Base-by-base conservation (phyloP, 2,113 vertebrate species). In the Notarius quadriscutis region DNA sequence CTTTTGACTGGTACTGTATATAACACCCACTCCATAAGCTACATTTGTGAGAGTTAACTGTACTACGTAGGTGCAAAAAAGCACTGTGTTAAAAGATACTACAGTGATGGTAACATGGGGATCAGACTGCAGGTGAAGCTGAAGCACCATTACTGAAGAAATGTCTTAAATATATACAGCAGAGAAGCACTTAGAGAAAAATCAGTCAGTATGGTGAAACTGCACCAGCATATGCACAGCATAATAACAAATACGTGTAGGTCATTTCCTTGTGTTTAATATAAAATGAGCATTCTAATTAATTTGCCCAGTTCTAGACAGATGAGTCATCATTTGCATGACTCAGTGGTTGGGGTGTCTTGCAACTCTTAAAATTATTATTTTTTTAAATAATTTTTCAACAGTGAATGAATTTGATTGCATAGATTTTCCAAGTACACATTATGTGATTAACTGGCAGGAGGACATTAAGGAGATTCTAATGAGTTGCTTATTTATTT, bases 121-220 rank as follows among this genome's bases (percentile, higher is more conserved):
- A 67, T 83, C 62, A 83, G 81, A 27, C 48, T 67, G 81, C 60
- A 65, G 81, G 41, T 65, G 22, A 67, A 14, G 30, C 62, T 4
- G 18, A 20, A 50, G 30, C 67, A 75, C 30, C 48, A 41, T 83
- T 65, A 77, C 20, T 15, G 30, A 72, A 63, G 27, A 72, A 34
- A 25, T n/a, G 25, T 67, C 53, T 87, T 30, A 72, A 30, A 51
- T 58, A 0, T 71, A 72, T 34, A 79, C 74, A 72, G 75, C 3
- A 57, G 51, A 67, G 30, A 67, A 30, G 65, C 17, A 22, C 53
- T 57, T 65, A 30, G 65, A 22, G 27, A 65, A 55, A 27, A 20
- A 3, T 41, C 17, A 20, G n/a, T 7, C 5, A 71, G 11, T 34
- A 17, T 7, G 6, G 14, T 14, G 30, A 71, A 71, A 71, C 8